phyloP scores from a whole-genome alignment of 2,797 vertebrate species.

The Helicolenus hilgendorfi region DNA sequence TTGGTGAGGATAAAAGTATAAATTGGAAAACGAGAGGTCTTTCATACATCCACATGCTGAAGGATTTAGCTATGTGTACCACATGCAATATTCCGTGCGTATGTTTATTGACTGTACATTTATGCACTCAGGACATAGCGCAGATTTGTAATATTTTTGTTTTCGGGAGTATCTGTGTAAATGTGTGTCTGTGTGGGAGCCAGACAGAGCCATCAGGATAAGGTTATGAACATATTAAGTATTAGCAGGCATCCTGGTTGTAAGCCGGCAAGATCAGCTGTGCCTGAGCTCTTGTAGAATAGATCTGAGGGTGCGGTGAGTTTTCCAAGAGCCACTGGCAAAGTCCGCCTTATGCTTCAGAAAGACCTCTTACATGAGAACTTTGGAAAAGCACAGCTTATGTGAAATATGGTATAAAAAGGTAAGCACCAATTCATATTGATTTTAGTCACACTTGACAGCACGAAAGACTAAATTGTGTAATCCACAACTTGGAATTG shows the following conservation, averaged over 20 bases:
- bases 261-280: conserved; percentile 64
- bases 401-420: not conserved
- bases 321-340: conserved; percentile 31
- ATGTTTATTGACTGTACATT: not conserved
- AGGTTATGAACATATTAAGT: conserved; percentile 60
- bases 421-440: not conserved
- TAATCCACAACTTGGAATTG: not conserved
- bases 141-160: not conserved
- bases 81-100: not conserved
- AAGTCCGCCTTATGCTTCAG: conserved; percentile 51
- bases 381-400: not conserved
- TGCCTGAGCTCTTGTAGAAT: conserved; percentile 49
- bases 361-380: conserved; percentile 61
- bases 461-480: not conserved
- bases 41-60: conserved; percentile 33
- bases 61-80: conserved; percentile 18
- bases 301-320: conserved; percentile 45
- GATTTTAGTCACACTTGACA: not conserved
- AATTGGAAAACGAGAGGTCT: conserved; percentile 34
- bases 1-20: conserved; percentile 48
- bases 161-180: conserved; percentile 17
- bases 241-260: conserved; percentile 57
- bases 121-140: not conserved
- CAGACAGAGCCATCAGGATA: conserved; percentile 22
- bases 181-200: conserved; percentile 20